phyloP scores from a whole-genome alignment of 1,140 invertebrate species.

The Drosophila mayri region DNA sequence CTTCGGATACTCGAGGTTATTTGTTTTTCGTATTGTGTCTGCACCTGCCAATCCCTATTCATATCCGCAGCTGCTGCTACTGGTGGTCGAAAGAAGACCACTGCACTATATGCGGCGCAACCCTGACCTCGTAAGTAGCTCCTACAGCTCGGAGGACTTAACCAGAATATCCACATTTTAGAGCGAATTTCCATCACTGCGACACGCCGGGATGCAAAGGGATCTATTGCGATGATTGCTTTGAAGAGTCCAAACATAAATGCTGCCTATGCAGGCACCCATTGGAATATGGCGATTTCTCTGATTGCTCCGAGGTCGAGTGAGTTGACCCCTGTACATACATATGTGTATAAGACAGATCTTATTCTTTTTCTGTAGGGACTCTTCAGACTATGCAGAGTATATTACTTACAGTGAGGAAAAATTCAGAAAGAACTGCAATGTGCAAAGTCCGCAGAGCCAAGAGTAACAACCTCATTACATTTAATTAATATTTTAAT shows the following conservation, averaged over 20 bases:
- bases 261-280: constrained; percentile 92
- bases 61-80: constrained; percentile 60
- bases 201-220: constrained; percentile 88
- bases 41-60: not conserved
- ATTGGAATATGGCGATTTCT: constrained; percentile 90
- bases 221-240: constrained; percentile 91
- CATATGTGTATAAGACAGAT: not conserved
- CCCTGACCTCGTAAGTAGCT: constrained; percentile 53
- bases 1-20: not conserved
- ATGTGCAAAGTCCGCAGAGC: too few species aligned
- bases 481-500: not conserved
- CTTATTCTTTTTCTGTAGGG: constrained; percentile 11
- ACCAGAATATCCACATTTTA: constrained; percentile 5
- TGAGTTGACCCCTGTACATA: constrained; percentile 66
- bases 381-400: constrained; percentile 34
- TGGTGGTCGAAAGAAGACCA: constrained; percentile 58
- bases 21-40: not conserved
- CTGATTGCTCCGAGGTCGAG: constrained; percentile 92
- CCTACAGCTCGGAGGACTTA: not conserved
- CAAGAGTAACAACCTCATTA: not conserved
- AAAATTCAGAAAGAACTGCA: not conserved
- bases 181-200: constrained; percentile 85
- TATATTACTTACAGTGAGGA: constrained; percentile 5
- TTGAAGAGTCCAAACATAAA: constrained; percentile 88
- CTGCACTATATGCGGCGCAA: constrained; percentile 81